phyloP scores from a whole-genome alignment of 2,888 invertebrate species.

The Rotaria macrura region DNA sequence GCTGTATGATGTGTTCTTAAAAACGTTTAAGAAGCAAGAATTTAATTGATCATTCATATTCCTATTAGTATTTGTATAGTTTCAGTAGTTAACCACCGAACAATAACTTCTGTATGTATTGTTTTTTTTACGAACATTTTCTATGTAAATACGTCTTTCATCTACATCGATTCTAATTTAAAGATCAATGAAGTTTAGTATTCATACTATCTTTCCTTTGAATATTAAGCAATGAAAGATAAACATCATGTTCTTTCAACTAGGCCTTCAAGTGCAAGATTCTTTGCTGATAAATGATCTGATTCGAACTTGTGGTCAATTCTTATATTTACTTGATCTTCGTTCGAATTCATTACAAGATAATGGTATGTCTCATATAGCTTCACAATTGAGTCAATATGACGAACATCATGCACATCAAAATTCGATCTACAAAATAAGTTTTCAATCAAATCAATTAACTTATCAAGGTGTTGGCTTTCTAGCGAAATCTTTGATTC shows the following conservation, averaged over 20 bases:
- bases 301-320: conserved; percentile 16
- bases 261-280: conserved; percentile 15
- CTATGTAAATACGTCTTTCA: no score
- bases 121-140: no score
- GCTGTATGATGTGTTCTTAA: no score
- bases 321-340: conserved; percentile 35
- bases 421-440: conserved; percentile 76
- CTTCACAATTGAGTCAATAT: conserved; percentile 65
- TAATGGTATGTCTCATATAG: conserved; percentile 62
- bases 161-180: no score
- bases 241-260: background rate
- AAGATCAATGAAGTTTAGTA: no score
- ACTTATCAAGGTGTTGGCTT: conserved; percentile 54
- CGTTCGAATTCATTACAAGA: conserved; percentile 54
- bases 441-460: conserved; percentile 64
- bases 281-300: background rate
- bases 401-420: conserved; percentile 55
- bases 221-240: no score
- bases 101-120: no score
- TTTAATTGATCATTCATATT: no score
- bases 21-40: no score
- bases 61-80: no score
- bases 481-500: conserved; percentile 34
- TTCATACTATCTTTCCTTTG: no score
- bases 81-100: no score